Evolutionary conservation across 2,113 vertebrate genomes (phyloP).

Genomic region (Sebastes fasciatus): DNA sequence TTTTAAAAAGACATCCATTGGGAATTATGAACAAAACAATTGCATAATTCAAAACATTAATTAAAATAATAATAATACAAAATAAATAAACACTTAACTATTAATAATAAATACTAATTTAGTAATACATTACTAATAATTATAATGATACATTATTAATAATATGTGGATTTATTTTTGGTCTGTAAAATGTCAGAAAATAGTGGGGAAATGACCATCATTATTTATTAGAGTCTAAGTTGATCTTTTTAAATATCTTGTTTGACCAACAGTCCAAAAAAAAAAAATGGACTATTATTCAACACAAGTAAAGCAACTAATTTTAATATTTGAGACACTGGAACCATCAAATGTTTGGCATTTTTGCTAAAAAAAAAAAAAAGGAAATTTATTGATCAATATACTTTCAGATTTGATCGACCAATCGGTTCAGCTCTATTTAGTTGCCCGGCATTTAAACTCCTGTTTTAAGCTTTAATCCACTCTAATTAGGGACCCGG

Average conservation of each 20-base stretch:
- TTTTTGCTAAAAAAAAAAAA: not conserved
- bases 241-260: not conserved
- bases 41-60: too few relatives aligned
- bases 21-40: too few relatives aligned
- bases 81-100: too few relatives aligned
- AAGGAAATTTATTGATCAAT: not conserved
- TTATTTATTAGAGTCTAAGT: not conserved
- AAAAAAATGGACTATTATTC: not conserved
- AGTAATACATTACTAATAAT: too few relatives aligned
- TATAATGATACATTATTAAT: too few relatives aligned
- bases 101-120: too few relatives aligned
- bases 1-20: too few relatives aligned
- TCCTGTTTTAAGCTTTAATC: conserved; percentile 3
- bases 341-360: not conserved
- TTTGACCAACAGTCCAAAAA: not conserved
- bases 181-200: not conserved
- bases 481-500: not conserved
- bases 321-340: not conserved
- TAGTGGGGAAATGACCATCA: not conserved
- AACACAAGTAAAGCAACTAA: not conserved
- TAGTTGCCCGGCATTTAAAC: not conserved
- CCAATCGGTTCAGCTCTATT: not conserved
- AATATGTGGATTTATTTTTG: not conserved
- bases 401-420: not conserved
- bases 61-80: too few relatives aligned